These are phyloP conservation scores for Gastracanthus pulcherrimus DNA, from an alignment of 2,888 invertebrate species.

Conservation along the genomic window DNA sequence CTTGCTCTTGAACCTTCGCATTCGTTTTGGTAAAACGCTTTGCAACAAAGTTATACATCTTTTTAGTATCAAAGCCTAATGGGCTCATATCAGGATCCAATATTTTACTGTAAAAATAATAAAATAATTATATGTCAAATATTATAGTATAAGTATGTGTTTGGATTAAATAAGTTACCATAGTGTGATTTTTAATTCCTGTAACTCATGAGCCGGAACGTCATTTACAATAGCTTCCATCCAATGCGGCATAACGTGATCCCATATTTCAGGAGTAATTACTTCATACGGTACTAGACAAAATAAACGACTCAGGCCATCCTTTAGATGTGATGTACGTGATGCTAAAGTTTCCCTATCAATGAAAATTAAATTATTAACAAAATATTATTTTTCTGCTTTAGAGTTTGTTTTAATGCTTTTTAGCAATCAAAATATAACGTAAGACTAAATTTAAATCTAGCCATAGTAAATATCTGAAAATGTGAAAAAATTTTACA, in stretches of 20 bases:
- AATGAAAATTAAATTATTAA: neutral
- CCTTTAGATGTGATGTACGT: slow-evolving; percentile 93
- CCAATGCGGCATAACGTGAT: slow-evolving; percentile 99
- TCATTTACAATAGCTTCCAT: slow-evolving; percentile 97
- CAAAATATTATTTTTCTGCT: no score
- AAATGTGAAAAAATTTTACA: no score
- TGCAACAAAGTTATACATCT: slow-evolving; percentile 96
- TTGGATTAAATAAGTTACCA: slow-evolving; percentile 77
- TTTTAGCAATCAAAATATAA: no score
- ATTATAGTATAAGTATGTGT: neutral
- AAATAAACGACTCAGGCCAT: slow-evolving; percentile 95
- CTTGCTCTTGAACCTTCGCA: slow-evolving; percentile 91
- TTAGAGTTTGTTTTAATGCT: no score
- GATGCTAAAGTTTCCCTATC: slow-evolving; percentile 90
- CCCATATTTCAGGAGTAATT: slow-evolving; percentile 97
- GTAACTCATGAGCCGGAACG: slow-evolving; percentile 92
- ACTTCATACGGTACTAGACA: slow-evolving; percentile 99
- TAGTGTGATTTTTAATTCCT: slow-evolving; percentile 89
- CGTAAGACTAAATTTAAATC: no score
- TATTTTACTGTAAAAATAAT: slow-evolving; percentile 86
- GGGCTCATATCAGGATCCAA: slow-evolving; percentile 98
- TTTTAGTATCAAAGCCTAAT: slow-evolving; percentile 94
- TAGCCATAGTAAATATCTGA: no score
- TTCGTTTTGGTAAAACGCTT: slow-evolving; percentile 89
- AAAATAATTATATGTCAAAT: slow-evolving; percentile 8